Conservation (phyloP, 2,888 invertebrate species). For the Drosophila meridiana region DNA sequence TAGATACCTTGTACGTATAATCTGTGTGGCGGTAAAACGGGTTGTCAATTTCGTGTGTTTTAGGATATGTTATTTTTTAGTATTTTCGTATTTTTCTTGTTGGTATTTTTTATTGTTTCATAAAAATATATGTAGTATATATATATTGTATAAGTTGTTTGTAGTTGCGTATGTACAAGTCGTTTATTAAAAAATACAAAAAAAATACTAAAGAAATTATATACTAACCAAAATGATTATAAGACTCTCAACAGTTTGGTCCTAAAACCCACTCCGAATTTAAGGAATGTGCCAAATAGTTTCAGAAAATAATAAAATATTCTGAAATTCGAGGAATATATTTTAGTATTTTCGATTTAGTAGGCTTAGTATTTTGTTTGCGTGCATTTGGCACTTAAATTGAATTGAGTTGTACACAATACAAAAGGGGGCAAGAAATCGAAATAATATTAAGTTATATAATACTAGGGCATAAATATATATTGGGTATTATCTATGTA, state of each 20-base stretch:
- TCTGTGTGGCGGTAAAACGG: slow-evolving; percentile 41
- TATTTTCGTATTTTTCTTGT: background rate
- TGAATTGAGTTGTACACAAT: slow-evolving; percentile 11
- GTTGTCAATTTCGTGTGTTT: slow-evolving; percentile 31
- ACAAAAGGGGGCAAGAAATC: background rate
- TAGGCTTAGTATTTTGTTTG: background rate
- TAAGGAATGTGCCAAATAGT: slow-evolving; percentile 2
- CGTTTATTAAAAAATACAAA: background rate
- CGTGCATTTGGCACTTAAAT: slow-evolving; percentile 24
- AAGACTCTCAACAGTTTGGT: slow-evolving; percentile 50
- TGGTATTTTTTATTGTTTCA: slow-evolving; percentile 1
- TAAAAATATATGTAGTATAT: slow-evolving; percentile 2
- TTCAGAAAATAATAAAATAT: background rate
- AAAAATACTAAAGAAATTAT: slow-evolving; percentile 1
- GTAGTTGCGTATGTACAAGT: background rate
- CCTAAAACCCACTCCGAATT: slow-evolving; percentile 25
- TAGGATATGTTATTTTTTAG: slow-evolving; percentile 61
- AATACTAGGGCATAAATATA: slow-evolving; percentile 24
- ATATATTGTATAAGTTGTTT: slow-evolving; percentile 6
- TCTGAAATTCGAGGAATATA: background rate
- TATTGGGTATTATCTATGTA: slow-evolving; percentile 29
- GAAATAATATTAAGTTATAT: slow-evolving; percentile 7
- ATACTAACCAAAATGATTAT: background rate
- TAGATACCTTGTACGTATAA: slow-evolving; percentile 35
- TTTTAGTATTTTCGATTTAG: slow-evolving; percentile 1